phyloP scores from a whole-genome alignment of 1,140 invertebrate genomes.

The Cotesia chilonis region DNA sequence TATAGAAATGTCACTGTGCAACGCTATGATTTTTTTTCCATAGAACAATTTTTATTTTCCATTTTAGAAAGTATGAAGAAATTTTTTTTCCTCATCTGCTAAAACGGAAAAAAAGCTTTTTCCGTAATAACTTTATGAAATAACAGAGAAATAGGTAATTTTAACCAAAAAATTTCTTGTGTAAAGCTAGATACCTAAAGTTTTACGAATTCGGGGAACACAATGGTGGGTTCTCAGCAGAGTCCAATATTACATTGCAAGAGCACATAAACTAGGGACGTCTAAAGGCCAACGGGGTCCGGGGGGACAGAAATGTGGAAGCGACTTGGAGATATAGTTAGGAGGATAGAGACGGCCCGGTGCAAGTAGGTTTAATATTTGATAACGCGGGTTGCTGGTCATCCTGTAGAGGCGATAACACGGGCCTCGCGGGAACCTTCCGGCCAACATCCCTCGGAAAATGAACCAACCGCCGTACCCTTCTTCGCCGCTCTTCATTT shows the following conservation, averaged over 20 bases:
- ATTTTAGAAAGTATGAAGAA: too few species aligned
- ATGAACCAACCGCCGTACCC: slow-evolving; percentile 48
- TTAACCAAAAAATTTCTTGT: too few species aligned
- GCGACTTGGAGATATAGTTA: slow-evolving; percentile 31
- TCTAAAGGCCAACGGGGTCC: slow-evolving; percentile 39
- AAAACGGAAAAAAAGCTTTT: too few species aligned
- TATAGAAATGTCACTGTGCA: too few species aligned
- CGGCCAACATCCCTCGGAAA: slow-evolving; percentile 59
- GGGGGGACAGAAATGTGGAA: slow-evolving; percentile 35
- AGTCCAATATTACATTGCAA: slow-evolving; percentile 17
- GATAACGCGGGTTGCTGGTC: slow-evolving; percentile 63
- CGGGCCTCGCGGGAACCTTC: slow-evolving; percentile 64
- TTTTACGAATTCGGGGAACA: neutral
- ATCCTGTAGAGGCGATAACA: slow-evolving; percentile 67
- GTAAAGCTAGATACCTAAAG: neutral
- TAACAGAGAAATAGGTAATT: too few species aligned
- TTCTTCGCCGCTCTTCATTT: slow-evolving; percentile 12
- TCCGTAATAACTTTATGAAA: too few species aligned
- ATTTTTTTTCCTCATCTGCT: too few species aligned
- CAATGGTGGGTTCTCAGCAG: neutral
- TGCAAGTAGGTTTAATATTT: slow-evolving; percentile 67
- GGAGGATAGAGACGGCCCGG: slow-evolving; percentile 42
- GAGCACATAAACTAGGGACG: slow-evolving; percentile 12
- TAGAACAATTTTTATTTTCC: too few species aligned
- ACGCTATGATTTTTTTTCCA: too few species aligned